Evolutionary conservation across 2,888 invertebrate genomes (phyloP).

Genomic region (Alcis repandata): DNA sequence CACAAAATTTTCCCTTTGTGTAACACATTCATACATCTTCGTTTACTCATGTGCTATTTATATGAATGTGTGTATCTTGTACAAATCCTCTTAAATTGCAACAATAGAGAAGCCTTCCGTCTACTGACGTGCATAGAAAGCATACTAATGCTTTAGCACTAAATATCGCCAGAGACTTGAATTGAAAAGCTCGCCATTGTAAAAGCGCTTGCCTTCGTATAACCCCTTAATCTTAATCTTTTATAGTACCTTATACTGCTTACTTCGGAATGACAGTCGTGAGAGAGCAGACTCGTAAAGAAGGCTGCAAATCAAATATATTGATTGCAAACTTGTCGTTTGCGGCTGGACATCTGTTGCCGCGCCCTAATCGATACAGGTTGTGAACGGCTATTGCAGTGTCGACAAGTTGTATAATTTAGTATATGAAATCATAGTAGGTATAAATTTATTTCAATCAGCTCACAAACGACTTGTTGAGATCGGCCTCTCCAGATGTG

Average conservation of each 20-base stretch:
- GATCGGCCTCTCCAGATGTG: constrained; percentile 4
- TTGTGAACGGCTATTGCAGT: constrained; percentile 37
- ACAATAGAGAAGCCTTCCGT: constrained; percentile 42
- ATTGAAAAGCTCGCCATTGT: constrained; percentile 55
- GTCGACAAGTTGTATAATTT: constrained; percentile 41
- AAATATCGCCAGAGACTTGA: constrained; percentile 47
- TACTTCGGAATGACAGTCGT: constrained; percentile 40
- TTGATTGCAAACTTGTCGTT: constrained; percentile 49
- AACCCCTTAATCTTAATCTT: constrained; percentile 47
- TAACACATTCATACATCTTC: background rate
- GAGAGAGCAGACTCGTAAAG: constrained; percentile 46
- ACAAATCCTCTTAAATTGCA: constrained; percentile 19
- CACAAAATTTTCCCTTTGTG: background rate
- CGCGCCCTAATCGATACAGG: constrained; percentile 44
- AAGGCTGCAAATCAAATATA: constrained; percentile 50
- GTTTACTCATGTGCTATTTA: background rate
- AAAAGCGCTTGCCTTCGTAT: constrained; percentile 40
- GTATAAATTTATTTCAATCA: constrained; percentile 35
- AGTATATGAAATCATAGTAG: constrained; percentile 29
- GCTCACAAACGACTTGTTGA: constrained; percentile 15
- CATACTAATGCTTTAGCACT: constrained; percentile 49
- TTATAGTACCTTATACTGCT: constrained; percentile 45
- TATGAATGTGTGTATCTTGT: constrained; percentile 3
- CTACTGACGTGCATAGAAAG: constrained; percentile 49
- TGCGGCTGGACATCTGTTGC: constrained; percentile 47